phyloP scores from a whole-genome alignment of 2,113 vertebrate species.

The Labeo rohita region DNA sequence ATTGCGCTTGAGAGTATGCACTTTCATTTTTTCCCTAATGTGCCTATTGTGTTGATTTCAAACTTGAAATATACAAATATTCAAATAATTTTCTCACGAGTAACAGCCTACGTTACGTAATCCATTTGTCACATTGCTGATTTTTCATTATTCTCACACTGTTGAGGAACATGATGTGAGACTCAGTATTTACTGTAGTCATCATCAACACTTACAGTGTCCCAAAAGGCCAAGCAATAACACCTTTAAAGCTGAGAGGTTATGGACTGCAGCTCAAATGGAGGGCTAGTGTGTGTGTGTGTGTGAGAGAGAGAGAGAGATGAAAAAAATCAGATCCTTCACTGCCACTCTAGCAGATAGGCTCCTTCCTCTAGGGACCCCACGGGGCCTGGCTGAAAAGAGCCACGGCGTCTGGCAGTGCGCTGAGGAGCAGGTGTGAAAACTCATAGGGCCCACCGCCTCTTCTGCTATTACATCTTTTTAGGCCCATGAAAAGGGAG shows the following conservation, averaged over 20 bases:
- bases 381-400: constrained; percentile 67
- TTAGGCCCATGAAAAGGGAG: constrained; percentile 71
- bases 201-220: constrained; percentile 33
- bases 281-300: no score
- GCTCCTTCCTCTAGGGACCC: constrained; percentile 69
- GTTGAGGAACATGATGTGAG: background rate
- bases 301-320: constrained; percentile 36
- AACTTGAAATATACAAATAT: background rate
- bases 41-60: background rate
- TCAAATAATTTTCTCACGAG: background rate
- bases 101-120: background rate
- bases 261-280: constrained; percentile 47
- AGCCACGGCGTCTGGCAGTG: constrained; percentile 63
- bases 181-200: constrained; percentile 7
- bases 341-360: constrained; percentile 72
- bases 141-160: background rate
- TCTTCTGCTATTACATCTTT: constrained; percentile 75
- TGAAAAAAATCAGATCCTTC: constrained; percentile 62
- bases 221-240: constrained; percentile 35
- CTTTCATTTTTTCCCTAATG: background rate
- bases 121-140: background rate
- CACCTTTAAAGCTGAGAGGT: constrained; percentile 55
- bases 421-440: constrained; percentile 77
- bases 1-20: background rate
- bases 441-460: constrained; percentile 66